Evolutionary conservation across 1,140 invertebrate species (phyloP), one percentile per base, ranked within the genome.

Genomic region (Zaprionus davidi): DNA sequence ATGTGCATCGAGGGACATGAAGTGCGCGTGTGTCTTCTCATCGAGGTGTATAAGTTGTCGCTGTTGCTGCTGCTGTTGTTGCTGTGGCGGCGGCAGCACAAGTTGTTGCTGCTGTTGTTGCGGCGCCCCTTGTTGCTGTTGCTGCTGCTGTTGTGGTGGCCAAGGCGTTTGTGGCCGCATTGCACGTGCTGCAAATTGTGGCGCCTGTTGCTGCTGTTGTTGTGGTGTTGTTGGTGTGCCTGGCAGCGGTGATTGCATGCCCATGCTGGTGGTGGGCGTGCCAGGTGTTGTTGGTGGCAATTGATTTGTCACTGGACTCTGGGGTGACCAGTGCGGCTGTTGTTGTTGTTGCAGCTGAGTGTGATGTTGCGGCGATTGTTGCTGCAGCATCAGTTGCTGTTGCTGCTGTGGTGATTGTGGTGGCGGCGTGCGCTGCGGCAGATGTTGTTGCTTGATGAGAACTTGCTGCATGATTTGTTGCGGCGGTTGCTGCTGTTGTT

Each of bases 1-100:
- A 64, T 96, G 95, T 0, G 96, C 96, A 82, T 96, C 96, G 94
- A 97, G 95, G 65, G 97, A 96, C 82, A 97, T 96, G 28, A 97
- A 91, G 74, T 97, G 96, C n/a, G 96, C 96, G 83, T 97, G 96
- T 4, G 96, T 96, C 74, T 96, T 96, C 6, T 96, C 96, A 85
- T 97, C 96, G 63, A 97, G 92, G 58, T 96, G 96, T 62, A 97
- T 97, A 0, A 93, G 81, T 65, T 94, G 93, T 26, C 94, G 94
- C 70, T 93, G 93, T 65, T 93, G 92, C 17, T 93, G 94, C 58
- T 93, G 93, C 56, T 93, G 93, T 38, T 92, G 92, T 76, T 91
- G 92, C 74, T 91, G 91, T 12, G 81, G 77, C 13, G 84, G 83
- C 5, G 91, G 91, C 15, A 92, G 64, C 49, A 92, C 81, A 53